phyloP scores from a whole-genome alignment of 2,888 invertebrate species.

The Drosophila gaucha region DNA sequence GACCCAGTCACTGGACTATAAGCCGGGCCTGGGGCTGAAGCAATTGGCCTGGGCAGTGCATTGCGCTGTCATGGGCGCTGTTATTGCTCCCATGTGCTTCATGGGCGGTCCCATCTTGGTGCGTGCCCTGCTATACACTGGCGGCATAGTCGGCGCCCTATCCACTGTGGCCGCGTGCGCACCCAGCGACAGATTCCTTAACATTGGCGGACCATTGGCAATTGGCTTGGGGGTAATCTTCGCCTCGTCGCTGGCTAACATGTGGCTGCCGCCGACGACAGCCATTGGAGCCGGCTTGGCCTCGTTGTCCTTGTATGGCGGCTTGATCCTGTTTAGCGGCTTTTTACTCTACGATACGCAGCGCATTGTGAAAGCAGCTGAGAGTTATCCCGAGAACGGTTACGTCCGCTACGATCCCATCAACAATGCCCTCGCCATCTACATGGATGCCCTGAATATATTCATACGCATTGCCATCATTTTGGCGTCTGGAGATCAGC shows the following conservation, averaged over 20 bases:
- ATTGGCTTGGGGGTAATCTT: slow-evolving; percentile 98
- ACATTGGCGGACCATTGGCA: slow-evolving; percentile 97
- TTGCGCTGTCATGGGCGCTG: slow-evolving; percentile 93
- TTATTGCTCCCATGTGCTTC: slow-evolving; percentile 96
- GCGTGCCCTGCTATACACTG: slow-evolving; percentile 96
- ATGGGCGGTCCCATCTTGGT: slow-evolving; percentile 96
- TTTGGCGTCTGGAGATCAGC: slow-evolving; percentile 88
- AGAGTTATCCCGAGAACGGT: slow-evolving; percentile 89
- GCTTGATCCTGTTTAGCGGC: slow-evolving; percentile 95
- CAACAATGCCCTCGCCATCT: slow-evolving; percentile 97
- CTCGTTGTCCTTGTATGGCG: slow-evolving; percentile 97
- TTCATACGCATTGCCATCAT: slow-evolving; percentile 97
- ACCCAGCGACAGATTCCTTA: slow-evolving; percentile 97
- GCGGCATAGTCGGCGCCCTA: slow-evolving; percentile 96
- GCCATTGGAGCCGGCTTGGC: slow-evolving; percentile 95
- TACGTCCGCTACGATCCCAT: slow-evolving; percentile 94
- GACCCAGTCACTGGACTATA: slow-evolving; percentile 93
- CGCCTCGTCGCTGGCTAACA: slow-evolving; percentile 94
- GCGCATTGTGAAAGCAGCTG: slow-evolving; percentile 93
- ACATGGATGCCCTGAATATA: slow-evolving; percentile 97
- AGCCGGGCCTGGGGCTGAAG: slow-evolving; percentile 91
- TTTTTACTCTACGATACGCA: slow-evolving; percentile 98
- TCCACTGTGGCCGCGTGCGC: slow-evolving; percentile 97
- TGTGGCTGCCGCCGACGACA: slow-evolving; percentile 96
- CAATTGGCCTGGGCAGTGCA: slow-evolving; percentile 94